These are phyloP conservation scores for Thalpophila matura DNA, from an alignment of 2,888 invertebrate genomes.

Conservation along the genomic window DNA sequence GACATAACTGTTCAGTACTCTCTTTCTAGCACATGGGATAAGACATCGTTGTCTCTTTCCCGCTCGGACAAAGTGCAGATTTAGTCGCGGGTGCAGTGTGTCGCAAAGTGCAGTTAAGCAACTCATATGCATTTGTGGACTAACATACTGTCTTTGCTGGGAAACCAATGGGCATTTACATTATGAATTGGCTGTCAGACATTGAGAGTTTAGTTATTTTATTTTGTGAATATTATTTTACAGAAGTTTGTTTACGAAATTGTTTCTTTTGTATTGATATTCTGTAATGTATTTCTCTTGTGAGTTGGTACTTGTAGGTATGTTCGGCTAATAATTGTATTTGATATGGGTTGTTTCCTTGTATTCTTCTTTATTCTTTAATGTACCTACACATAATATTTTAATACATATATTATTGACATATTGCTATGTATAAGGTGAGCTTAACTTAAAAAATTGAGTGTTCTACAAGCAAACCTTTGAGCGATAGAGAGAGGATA, in stretches of 20 bases:
- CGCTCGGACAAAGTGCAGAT: slow-evolving; percentile 41
- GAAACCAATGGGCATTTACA: slow-evolving; percentile 48
- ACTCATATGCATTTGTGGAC: slow-evolving; percentile 62
- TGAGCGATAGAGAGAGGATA: too few relatives aligned
- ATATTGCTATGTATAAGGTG: too few relatives aligned
- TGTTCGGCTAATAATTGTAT: slow-evolving; percentile 5
- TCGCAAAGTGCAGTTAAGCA: slow-evolving; percentile 53
- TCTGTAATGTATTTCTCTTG: neutral
- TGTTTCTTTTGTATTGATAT: slow-evolving; percentile 2
- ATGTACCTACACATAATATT: neutral
- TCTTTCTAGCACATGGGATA: neutral
- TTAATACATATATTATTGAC: too few relatives aligned
- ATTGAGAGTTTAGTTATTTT: neutral
- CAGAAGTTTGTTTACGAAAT: neutral
- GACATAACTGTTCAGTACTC: slow-evolving; percentile 19
- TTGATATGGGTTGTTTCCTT: neutral
- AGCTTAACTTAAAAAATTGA: too few relatives aligned
- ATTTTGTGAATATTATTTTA: neutral
- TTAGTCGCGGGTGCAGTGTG: slow-evolving; percentile 48
- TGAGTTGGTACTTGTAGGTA: slow-evolving; percentile 1
- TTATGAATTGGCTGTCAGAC: slow-evolving; percentile 50
- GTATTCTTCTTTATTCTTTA: neutral
- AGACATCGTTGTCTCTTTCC: slow-evolving; percentile 25
- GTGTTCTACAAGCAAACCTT: too few relatives aligned
- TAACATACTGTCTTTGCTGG: slow-evolving; percentile 50